These are phyloP conservation scores for Agonopterix subpropinquella DNA, from an alignment of 2,888 invertebrate genomes.

Conservation along the genomic window DNA sequence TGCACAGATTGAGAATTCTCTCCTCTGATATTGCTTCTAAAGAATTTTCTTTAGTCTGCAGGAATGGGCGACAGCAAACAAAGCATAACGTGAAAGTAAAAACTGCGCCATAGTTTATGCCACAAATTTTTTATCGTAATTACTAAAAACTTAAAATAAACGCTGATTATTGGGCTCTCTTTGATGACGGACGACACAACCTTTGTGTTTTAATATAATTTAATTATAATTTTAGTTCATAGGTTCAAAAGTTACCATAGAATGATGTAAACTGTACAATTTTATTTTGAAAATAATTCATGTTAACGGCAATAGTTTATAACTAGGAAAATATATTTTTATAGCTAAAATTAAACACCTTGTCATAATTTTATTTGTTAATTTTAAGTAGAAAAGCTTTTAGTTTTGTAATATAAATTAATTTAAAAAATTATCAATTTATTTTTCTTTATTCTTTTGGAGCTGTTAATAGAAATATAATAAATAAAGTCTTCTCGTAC, in stretches of 20 bases:
- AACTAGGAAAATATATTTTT: conserved; percentile 13
- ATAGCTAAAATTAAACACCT: conserved; percentile 18
- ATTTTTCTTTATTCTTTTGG: not conserved
- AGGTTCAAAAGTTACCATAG: conserved; percentile 60
- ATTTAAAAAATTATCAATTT: conserved; percentile 15
- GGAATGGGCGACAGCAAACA: conserved; percentile 22
- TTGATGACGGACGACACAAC: conserved; percentile 24
- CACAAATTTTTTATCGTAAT: conserved; percentile 19
- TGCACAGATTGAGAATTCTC: conserved; percentile 1
- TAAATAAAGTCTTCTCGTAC: not conserved
- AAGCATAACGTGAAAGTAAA: conserved; percentile 16
- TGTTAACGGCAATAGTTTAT: conserved; percentile 22
- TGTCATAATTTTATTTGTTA: conserved; percentile 36
- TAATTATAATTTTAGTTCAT: conserved; percentile 37
- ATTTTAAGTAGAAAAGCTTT: conserved; percentile 47
- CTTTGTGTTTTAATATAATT: conserved; percentile 26
- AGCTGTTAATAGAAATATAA: not conserved
- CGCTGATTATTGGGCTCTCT: conserved; percentile 13
- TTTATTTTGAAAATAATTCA: conserved; percentile 33
- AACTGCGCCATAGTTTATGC: conserved; percentile 44
- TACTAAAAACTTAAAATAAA: not conserved
- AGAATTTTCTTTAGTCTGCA: not conserved
- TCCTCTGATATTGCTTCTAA: not conserved
- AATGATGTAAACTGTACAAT: conserved; percentile 47
- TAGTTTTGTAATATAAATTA: conserved; percentile 22